A percentile compares a stretch with the other conserved stretches of the same genome.
These are phyloP conservation scores for Volucella bombylans DNA, from an alignment of 2,888 invertebrate genomes.

Conservation along the genomic window DNA sequence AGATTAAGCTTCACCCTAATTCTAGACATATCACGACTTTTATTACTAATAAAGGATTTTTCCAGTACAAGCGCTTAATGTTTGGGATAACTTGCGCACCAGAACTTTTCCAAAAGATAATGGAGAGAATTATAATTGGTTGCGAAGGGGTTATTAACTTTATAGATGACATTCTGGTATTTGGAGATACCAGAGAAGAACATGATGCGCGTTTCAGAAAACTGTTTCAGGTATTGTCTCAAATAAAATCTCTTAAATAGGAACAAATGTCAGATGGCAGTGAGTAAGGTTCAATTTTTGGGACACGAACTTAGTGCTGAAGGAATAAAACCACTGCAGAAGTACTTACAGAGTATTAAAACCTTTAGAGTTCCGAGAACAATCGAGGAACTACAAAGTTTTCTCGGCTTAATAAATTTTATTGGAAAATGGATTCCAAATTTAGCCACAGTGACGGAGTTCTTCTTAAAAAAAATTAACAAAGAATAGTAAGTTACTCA, in stretches of 20 bases:
- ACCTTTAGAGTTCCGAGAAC: too few relatives aligned
- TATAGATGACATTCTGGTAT: too few relatives aligned
- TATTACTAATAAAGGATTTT: slow-evolving; percentile 78
- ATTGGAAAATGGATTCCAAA: too few relatives aligned
- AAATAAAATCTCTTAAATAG: slow-evolving; percentile 36
- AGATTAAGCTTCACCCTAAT: slow-evolving; percentile 77
- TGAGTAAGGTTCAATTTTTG: slow-evolving; percentile 75
- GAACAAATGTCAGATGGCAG: slow-evolving; percentile 36
- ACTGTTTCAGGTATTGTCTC: slow-evolving; percentile 14
- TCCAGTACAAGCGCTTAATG: slow-evolving; percentile 80
- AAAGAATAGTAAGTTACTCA: too few relatives aligned
- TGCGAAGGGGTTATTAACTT: too few relatives aligned
- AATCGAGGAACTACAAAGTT: too few relatives aligned
- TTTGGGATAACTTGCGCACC: slow-evolving; percentile 81
- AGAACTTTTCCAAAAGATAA: slow-evolving; percentile 82
- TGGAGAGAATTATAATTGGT: too few relatives aligned
- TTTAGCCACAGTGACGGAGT: too few relatives aligned
- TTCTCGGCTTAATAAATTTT: too few relatives aligned
- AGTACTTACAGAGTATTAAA: slow-evolving; percentile 48
- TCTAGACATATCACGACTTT: slow-evolving; percentile 78
- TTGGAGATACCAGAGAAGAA: too few relatives aligned
- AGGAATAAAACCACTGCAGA: slow-evolving; percentile 76
- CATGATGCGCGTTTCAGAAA: slow-evolving; percentile 19
- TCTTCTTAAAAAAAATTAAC: too few relatives aligned
- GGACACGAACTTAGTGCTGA: slow-evolving; percentile 75